phyloP scores from a whole-genome alignment of 2,797 vertebrate genomes.

The Lerista edwardsae region DNA sequence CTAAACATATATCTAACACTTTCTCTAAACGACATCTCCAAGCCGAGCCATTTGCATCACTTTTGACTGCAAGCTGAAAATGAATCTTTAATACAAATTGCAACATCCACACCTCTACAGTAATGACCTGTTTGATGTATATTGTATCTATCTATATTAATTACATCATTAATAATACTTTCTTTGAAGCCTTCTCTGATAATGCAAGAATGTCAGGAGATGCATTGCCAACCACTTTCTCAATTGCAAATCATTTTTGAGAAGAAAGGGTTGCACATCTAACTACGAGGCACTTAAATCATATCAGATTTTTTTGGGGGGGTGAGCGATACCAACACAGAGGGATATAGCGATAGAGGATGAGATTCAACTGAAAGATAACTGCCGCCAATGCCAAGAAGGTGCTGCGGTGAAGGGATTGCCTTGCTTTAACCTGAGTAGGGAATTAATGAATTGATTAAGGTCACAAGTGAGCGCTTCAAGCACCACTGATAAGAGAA shows the following conservation, averaged over 20 bases:
- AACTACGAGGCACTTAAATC: background rate
- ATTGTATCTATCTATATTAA: conserved; percentile 52
- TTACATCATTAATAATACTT: conserved; percentile 67
- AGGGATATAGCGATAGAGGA: background rate
- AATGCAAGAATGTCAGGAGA: conserved; percentile 49
- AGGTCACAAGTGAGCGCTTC: too few relatives aligned
- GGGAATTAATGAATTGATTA: background rate
- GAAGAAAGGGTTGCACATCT: conserved; percentile 17
- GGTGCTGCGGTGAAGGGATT: background rate
- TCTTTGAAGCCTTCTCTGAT: conserved; percentile 47
- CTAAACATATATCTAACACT: background rate
- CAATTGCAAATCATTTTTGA: conserved; percentile 34
- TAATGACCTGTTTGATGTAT: conserved; percentile 61
- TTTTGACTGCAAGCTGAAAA: conserved; percentile 38
- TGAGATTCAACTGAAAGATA: background rate
- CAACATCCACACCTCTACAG: conserved; percentile 50
- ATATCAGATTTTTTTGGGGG: background rate
- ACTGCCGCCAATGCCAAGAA: background rate
- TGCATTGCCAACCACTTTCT: background rate
- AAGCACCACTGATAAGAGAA: too few relatives aligned
- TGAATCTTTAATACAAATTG: conserved; percentile 61
- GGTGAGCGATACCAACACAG: background rate
- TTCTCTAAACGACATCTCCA: conserved; percentile 32
- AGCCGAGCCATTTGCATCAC: conserved; percentile 41
- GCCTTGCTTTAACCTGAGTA: background rate